A percentile compares a stretch with the other conserved stretches of the same genome.
phyloP scores from a whole-genome alignment of 1,140 invertebrate species.

The Anagrus nilaparvatae region DNA sequence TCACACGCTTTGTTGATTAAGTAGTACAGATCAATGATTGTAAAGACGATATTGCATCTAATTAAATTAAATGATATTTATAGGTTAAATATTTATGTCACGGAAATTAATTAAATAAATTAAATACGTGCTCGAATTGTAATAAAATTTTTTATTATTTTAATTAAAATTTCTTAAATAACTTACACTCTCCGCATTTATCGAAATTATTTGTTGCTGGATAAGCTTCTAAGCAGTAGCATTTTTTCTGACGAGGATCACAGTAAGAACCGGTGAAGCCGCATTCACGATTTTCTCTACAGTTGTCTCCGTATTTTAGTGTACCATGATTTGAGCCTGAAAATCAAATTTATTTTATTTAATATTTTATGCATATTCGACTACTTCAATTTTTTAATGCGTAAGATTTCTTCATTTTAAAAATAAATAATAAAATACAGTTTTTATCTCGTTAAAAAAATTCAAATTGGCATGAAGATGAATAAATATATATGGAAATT shows the following conservation, averaged over 20 bases:
- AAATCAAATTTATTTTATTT: too few relatives aligned
- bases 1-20: too few relatives aligned
- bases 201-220: slow-evolving; percentile 69
- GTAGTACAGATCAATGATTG: too few relatives aligned
- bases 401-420: too few relatives aligned
- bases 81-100: too few relatives aligned
- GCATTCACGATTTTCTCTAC: slow-evolving; percentile 56
- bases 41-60: too few relatives aligned
- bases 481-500: too few relatives aligned
- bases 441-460: too few relatives aligned
- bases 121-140: slow-evolving; percentile 1
- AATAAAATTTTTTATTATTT: slow-evolving; percentile 10
- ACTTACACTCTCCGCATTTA: slow-evolving; percentile 73
- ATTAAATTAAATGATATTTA: too few relatives aligned
- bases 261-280: slow-evolving; percentile 63
- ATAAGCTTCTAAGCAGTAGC: slow-evolving; percentile 59
- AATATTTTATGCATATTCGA: neutral
- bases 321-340: slow-evolving; percentile 41
- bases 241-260: slow-evolving; percentile 53
- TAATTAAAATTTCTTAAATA: slow-evolving; percentile 2
- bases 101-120: neutral
- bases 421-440: too few relatives aligned
- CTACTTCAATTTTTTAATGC: neutral
- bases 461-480: too few relatives aligned
- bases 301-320: slow-evolving; percentile 63